Evolutionary conservation across 2,888 invertebrate species (phyloP), one percentile per base, ranked within the genome.

Genomic region (Campopleginae sp.): DNA sequence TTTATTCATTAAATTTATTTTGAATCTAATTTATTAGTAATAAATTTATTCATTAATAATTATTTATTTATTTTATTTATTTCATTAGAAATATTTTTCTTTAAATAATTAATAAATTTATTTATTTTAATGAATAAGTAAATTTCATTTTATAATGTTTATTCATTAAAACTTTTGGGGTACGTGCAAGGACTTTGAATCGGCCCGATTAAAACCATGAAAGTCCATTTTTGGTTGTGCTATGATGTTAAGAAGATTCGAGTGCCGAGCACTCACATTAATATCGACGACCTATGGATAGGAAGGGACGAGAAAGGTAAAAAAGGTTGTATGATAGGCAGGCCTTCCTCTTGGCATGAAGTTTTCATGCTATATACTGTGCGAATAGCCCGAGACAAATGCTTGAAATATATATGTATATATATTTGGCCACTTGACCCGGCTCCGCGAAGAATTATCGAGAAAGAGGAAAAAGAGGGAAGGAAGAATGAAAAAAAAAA

Each of bases 361-460:
- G 38, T 38, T 38, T 38, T 10, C 38, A 10, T 38, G 10, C 38
- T 38, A 8, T 38, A 38, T 38, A 38, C 38, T 38, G n/a, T n/a
- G 38, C 38, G 38, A 38, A 38, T 38, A 38, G 4, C 38, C 27
- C 42, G 19, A 68, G 12, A 66, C 42, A 71, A n/a, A 33, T 33
- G n/a, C 44, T n/a, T 8, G 5, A 2, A 27, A 51, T 71, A 51
- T 33, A 38, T 42, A 33, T 54, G 33, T 66, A 17, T 66, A 48
- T 66, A 79, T 58, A 42, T 23, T 19, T 27, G 27, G 31, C 91
- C 89, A 89, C 90, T 92, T 92, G 91, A 92, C 91, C 91, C 88
- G 90, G 81, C 81, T 71, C 33, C 71, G 19, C 33, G 54, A 72
- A 54, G 74, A 66, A 72, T 66, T 54, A 74, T 19, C 10, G 44